A percentile compares a stretch with the other conserved stretches of the same genome.
Evolutionary conservation across 2,888 invertebrate species (phyloP).

Genomic region (Caenorhabditis sp.): DNA sequence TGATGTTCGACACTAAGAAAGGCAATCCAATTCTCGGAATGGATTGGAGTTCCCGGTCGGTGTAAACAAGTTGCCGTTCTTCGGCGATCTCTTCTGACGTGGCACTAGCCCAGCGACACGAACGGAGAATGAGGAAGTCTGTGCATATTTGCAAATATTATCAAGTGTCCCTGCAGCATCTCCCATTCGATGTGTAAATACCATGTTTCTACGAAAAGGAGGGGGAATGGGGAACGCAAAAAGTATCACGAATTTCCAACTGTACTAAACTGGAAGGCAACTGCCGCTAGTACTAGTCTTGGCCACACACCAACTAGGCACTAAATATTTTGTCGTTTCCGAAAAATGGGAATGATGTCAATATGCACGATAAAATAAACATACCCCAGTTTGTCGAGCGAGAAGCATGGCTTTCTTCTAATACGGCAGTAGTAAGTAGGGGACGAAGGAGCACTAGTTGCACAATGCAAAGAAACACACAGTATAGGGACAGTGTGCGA

Average conservation of each 20-base stretch:
- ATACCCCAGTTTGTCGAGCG: conserved; percentile 54
- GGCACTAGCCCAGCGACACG: neutral
- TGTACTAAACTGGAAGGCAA: conserved; percentile 6
- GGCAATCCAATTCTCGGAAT: neutral
- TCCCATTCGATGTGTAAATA: conserved; percentile 23
- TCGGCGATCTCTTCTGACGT: no score
- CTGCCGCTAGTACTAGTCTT: conserved; percentile 11
- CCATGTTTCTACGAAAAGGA: conserved; percentile 5
- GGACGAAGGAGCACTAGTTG: no score
- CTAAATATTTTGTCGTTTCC: neutral
- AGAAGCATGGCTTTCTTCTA: conserved; percentile 41
- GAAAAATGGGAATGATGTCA: neutral
- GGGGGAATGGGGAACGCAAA: conserved; percentile 6
- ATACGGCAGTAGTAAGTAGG: neutral
- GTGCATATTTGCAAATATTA: conserved; percentile 41
- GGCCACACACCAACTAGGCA: no score
- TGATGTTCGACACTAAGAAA: no score
- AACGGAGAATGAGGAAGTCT: neutral
- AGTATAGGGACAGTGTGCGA: conserved; percentile 1
- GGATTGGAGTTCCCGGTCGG: neutral
- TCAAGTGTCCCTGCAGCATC: conserved; percentile 30
- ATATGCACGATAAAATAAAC: conserved; percentile 37
- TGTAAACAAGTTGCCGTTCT: neutral
- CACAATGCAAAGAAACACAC: neutral
- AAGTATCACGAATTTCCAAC: conserved; percentile 22